Conservation (phyloP, 53 echinoderm and acorn worm genomes). For the Apostichopus leukothele region DNA sequence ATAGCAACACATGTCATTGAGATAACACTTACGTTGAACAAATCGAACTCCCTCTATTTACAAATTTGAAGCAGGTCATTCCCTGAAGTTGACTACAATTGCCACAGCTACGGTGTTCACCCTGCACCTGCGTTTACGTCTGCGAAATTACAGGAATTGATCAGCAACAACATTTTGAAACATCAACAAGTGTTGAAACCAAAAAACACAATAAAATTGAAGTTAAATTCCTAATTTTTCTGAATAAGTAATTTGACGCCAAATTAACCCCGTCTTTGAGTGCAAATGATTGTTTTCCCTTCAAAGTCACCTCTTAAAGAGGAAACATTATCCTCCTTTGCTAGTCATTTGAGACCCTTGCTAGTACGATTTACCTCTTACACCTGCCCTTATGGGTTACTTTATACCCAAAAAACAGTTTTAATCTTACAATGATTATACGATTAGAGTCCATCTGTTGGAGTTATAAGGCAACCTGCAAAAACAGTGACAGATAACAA, state of each 20-base stretch:
- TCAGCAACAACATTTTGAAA: too few species aligned
- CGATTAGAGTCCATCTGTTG: neutral
- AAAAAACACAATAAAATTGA: too few species aligned
- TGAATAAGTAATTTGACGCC: neutral
- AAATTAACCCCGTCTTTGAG: neutral
- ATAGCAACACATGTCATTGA: too few species aligned
- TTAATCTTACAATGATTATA: slow-evolving; percentile 1
- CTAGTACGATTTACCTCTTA: neutral
- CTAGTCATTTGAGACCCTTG: neutral
- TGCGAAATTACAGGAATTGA: too few species aligned
- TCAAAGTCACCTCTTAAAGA: neutral
- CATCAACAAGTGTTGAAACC: too few species aligned
- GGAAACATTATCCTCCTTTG: neutral
- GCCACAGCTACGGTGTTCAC: too few species aligned
- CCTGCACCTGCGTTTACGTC: too few species aligned
- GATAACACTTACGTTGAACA: too few species aligned
- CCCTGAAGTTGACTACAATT: too few species aligned
- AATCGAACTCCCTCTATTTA: too few species aligned
- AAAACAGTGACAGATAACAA: neutral
- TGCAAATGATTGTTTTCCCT: neutral
- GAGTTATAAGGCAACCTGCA: slow-evolving; percentile 2
- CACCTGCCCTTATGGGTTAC: slow-evolving; percentile 18
- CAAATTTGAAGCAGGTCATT: too few species aligned
- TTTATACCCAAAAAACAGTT: slow-evolving; percentile 14
- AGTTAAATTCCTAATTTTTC: neutral